Percentiles rank a stretch among this genome's conserved stretches.
Conservation (phyloP, 1,140 invertebrate genomes). For the Drosophila bifasciata region DNA sequence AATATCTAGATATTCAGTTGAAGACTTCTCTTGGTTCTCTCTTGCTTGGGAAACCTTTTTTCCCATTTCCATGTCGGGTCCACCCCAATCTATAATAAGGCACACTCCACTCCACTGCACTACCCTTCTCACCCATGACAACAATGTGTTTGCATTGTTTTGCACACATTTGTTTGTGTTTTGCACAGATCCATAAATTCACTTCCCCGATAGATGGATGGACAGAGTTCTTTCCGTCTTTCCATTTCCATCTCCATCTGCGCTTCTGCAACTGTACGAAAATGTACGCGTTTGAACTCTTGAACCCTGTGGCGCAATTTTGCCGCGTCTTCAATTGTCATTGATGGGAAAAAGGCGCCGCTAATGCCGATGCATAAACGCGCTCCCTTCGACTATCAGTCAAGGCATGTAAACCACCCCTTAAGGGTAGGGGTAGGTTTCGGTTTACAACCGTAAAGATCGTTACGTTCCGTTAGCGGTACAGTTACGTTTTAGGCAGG, state of each 20-base stretch:
- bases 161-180: conserved; percentile 17
- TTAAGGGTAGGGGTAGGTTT: conserved; percentile 22
- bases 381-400: too few relatives aligned
- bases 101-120: too few relatives aligned
- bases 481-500: conserved; percentile 20
- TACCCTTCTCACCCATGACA: not conserved
- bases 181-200: conserved; percentile 19
- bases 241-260: not conserved
- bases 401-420: conserved; percentile 36
- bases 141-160: conserved; percentile 59
- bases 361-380: not conserved
- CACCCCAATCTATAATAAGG: not conserved
- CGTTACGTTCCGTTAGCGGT: conserved; percentile 19
- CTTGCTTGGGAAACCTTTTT: too few relatives aligned
- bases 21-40: too few relatives aligned
- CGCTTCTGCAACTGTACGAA: conserved; percentile 1
- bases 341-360: conserved; percentile 31
- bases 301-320: conserved; percentile 37
- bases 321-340: conserved; percentile 40
- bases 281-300: conserved; percentile 42
- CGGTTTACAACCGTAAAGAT: conserved; percentile 21
- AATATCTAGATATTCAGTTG: not conserved
- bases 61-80: not conserved
- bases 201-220: conserved; percentile 7
- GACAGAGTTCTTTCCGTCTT: conserved; percentile 1